phyloP scores from a whole-genome alignment of 2,888 invertebrate species.

The Exephanes ischioxanthus region DNA sequence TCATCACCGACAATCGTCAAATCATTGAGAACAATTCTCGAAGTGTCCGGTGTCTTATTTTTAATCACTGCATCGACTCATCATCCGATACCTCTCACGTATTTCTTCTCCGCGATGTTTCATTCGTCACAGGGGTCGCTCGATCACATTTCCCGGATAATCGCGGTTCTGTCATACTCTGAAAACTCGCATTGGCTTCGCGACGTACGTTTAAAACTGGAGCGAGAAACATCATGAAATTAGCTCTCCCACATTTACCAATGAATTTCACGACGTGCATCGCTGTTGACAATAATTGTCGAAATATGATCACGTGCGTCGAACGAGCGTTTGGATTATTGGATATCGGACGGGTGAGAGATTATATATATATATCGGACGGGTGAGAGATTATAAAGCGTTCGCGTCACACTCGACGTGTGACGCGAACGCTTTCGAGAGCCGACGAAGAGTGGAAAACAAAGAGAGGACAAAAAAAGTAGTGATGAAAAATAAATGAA shows the following conservation, averaged over 20 bases:
- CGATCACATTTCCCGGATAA: neutral
- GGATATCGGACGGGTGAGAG: constrained; percentile 9
- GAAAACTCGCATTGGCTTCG: constrained; percentile 37
- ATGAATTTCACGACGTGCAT: constrained; percentile 35
- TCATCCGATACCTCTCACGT: constrained; percentile 7
- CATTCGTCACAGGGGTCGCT: neutral
- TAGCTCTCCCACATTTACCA: neutral
- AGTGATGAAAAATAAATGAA: neutral
- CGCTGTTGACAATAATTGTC: constrained; percentile 29
- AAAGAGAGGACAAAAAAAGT: neutral
- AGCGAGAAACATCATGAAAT: neutral
- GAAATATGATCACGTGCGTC: constrained; percentile 15
- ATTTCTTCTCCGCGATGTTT: constrained; percentile 11
- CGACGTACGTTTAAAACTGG: constrained; percentile 6
- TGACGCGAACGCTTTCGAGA: neutral
- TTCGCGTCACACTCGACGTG: neutral
- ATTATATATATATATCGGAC: constrained; percentile 10
- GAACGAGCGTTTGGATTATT: constrained; percentile 5
- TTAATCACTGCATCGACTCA: constrained; percentile 11
- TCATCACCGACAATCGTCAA: too few species aligned
- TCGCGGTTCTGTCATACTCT: too few species aligned
- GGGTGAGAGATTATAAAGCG: neutral
- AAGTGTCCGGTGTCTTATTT: neutral
- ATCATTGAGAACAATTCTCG: too few species aligned
- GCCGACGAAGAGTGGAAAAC: neutral